Conservation (phyloP, 2,888 invertebrate species). For the Operophtera brumata region DNA sequence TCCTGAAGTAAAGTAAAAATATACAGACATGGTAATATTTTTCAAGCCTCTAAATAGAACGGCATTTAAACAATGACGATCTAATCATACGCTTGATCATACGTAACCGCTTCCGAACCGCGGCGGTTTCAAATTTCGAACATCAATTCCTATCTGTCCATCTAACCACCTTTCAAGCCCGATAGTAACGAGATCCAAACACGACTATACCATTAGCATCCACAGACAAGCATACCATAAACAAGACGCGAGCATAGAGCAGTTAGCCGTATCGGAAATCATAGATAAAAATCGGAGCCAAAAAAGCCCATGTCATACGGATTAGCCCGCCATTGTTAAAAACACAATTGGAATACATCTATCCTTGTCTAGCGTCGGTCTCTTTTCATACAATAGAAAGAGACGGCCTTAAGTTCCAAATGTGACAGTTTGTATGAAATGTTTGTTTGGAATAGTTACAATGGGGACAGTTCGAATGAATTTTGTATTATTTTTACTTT, state of each 20-base stretch:
- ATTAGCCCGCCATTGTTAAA: slow-evolving; percentile 73
- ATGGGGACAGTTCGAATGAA: slow-evolving; percentile 59
- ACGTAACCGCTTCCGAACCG: slow-evolving; percentile 32
- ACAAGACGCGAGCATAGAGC: slow-evolving; percentile 46
- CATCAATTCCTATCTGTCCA: slow-evolving; percentile 34
- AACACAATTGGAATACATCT: slow-evolving; percentile 72
- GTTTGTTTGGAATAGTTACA: slow-evolving; percentile 73
- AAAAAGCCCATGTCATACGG: slow-evolving; percentile 71
- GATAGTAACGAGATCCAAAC: slow-evolving; percentile 69
- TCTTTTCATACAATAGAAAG: slow-evolving; percentile 40
- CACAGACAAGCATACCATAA: slow-evolving; percentile 49
- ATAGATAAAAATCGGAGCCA: slow-evolving; percentile 64
- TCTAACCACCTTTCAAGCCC: slow-evolving; percentile 57
- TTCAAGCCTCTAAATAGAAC: not conserved
- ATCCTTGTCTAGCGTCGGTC: slow-evolving; percentile 53
- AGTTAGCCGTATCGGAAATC: slow-evolving; percentile 71
- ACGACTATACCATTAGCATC: slow-evolving; percentile 70
- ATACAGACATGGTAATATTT: not conserved
- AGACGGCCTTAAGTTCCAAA: slow-evolving; percentile 71
- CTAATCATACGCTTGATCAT: slow-evolving; percentile 19
- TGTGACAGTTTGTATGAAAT: slow-evolving; percentile 78
- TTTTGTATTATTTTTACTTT: slow-evolving; percentile 69
- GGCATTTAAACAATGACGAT: not conserved
- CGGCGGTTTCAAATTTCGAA: slow-evolving; percentile 42
- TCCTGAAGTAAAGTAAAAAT: not conserved